These are phyloP conservation scores for Agrochola lota DNA, from an alignment of 2,888 invertebrate species.

Conservation along the genomic window DNA sequence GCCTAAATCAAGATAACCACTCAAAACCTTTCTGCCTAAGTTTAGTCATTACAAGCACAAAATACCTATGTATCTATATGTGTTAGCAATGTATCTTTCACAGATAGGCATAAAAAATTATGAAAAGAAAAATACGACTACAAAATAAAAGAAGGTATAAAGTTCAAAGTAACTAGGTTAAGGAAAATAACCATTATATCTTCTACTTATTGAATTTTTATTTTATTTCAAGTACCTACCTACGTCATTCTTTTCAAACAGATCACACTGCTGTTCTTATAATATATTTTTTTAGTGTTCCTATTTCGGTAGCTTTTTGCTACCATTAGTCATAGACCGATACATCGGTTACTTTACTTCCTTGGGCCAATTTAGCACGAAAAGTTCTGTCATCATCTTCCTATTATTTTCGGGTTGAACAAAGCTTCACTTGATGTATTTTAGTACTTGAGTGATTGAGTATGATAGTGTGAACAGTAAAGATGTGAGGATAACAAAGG, in stretches of 20 bases:
- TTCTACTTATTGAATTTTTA: constrained; percentile 4
- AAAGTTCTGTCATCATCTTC: constrained; percentile 14
- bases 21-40: background rate
- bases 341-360: constrained; percentile 46
- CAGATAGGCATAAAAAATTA: background rate
- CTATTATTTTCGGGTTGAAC: constrained; percentile 30
- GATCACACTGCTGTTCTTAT: constrained; percentile 41
- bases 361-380: constrained; percentile 23
- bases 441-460: no score
- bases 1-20: background rate
- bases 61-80: background rate
- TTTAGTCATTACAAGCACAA: background rate
- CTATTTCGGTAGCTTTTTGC: constrained; percentile 50
- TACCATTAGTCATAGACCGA: constrained; percentile 54
- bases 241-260: constrained; percentile 23
- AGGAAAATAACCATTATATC: constrained; percentile 11
- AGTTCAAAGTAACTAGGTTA: background rate
- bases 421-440: background rate
- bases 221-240: background rate
- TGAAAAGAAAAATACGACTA: background rate
- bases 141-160: background rate
- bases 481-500: background rate
- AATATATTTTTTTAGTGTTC: constrained; percentile 26
- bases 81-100: background rate
- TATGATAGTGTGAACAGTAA: background rate